Conservation (phyloP, 2,113 vertebrate species). For the Hoplias malabaricus region DNA sequence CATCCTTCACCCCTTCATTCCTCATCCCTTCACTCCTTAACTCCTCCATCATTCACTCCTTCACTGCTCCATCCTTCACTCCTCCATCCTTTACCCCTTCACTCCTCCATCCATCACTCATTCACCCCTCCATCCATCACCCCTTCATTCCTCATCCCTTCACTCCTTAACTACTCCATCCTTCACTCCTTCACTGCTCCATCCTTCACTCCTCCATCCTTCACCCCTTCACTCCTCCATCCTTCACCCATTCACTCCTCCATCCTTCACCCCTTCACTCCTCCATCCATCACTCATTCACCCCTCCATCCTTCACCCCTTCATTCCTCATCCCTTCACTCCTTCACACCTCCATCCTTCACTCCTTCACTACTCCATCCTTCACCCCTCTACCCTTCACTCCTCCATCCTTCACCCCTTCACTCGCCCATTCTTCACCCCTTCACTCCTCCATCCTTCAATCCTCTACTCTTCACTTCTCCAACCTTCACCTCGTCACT, state of each 20-base stretch:
- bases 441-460: background rate
- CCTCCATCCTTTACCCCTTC: too few species aligned
- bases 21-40: too few species aligned
- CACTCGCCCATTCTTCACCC: background rate
- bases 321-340: background rate
- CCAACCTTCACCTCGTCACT: background rate
- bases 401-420: background rate
- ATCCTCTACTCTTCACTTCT: background rate
- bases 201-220: background rate
- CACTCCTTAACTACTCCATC: background rate
- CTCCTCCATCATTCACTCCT: background rate
- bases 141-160: background rate
- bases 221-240: background rate
- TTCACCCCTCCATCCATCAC: too few species aligned
- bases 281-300: background rate
- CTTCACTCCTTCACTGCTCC: background rate
- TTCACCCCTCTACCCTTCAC: background rate
- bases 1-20: too few species aligned
- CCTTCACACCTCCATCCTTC: background rate
- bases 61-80: too few species aligned
- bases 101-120: too few species aligned
- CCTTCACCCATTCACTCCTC: too few species aligned
- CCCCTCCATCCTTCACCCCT: too few species aligned
- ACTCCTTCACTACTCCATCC: background rate
- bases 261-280: background rate